Evolutionary conservation across 2,888 invertebrate genomes (phyloP), one percentile per base, ranked within the genome.

Genomic region (Pollenia angustigena): DNA sequence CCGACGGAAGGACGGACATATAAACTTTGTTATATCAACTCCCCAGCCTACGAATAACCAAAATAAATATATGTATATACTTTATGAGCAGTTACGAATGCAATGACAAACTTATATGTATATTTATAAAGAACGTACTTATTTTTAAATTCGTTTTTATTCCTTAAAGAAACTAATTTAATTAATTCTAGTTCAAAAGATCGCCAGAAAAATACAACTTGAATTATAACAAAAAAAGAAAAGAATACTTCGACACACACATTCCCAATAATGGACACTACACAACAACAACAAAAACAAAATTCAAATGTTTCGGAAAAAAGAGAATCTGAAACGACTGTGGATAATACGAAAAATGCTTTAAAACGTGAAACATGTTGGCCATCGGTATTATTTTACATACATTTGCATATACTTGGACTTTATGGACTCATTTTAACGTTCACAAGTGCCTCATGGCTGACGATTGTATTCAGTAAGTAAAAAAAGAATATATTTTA

Each of bases 321-420:
- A 50, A 54, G 0, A 8, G 42, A 48, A 14, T 42, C 79, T 12
- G 62, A 76, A 12, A 58, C 64, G 18, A 58, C 50, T 14, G 48
- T 14, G 23, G 64, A 75, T 9, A 62, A 72, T 11, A 92, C 11
- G 93, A 23, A 81, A 74, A 74, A 93, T 89, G 92, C 90, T 83
- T 44, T 89, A 54, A 94, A 94, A 88, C 94, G 95, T 16, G 96
- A 97, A 86, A 95, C 95, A 0, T 94, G 95, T 90, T 97, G 97
- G 97, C 94, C 95, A 0, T 94, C 94, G 16, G 96, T 97, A 0
- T 94, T 97, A 0, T 95, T 96, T 92, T 96, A 96, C 91, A 95
- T 97, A 82, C 96, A 97, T 92, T 92, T 97, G 6, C 96, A 96
- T 89, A 94, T 96, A 1, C 94, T 97, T 2, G 96, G 96, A 0